Conservation (phyloP, 2,797 vertebrate species). For the Masticophis lateralis region DNA sequence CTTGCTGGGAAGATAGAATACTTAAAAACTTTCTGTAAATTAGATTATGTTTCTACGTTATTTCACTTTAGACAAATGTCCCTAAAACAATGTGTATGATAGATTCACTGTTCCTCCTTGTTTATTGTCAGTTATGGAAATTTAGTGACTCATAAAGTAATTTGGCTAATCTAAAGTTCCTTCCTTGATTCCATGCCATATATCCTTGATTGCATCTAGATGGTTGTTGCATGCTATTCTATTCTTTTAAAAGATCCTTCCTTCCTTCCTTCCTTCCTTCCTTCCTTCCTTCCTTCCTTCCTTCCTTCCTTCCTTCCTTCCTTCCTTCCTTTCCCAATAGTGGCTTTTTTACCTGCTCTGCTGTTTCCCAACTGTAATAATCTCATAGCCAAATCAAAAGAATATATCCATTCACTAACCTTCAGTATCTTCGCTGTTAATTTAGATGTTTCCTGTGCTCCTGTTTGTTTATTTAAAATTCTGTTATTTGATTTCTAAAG, state of each 20-base stretch:
- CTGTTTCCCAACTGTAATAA: background rate
- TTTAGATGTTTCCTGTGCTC: background rate
- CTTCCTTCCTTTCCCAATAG: background rate
- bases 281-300: background rate
- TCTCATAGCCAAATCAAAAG: background rate
- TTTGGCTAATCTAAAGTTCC: background rate
- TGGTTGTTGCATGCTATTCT: background rate
- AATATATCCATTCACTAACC: background rate
- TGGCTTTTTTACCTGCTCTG: background rate
- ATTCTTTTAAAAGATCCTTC: background rate
- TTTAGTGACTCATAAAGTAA: background rate
- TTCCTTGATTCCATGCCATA: background rate
- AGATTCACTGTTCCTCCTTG: background rate
- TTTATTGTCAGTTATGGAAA: background rate
- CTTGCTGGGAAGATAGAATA: background rate
- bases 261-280: background rate
- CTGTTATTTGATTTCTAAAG: conserved; percentile 1
- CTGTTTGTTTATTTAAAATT: background rate
- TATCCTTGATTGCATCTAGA: background rate
- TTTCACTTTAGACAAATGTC: background rate
- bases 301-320: background rate
- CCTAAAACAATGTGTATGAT: background rate
- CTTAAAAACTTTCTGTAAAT: background rate
- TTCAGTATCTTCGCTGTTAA: background rate
- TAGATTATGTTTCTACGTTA: background rate